Evolutionary conservation across 2,888 invertebrate genomes (phyloP), one percentile per base, ranked within the genome.

Genomic region (Fissipunctia ypsillon): DNA sequence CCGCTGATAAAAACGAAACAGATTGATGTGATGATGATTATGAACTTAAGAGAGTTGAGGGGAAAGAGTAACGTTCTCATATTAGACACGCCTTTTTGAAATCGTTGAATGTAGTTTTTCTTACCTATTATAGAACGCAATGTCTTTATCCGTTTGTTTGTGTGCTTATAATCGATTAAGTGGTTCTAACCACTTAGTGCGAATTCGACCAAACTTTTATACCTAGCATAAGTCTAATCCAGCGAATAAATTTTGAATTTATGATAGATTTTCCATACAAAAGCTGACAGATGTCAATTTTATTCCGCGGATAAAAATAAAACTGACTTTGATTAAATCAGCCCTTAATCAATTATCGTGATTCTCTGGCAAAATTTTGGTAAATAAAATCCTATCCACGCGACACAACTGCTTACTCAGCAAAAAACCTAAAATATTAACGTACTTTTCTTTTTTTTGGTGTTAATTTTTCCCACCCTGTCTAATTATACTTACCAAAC

Each of bases 1-100:
- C 97, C 38, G 97, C 98, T 90, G 97, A 91, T 31, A 70, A 52
- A 22, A 61, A 54, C 12, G 31, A 56, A 56, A 56, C 25, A 64
- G 12, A 31, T 31, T n/a, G 0, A 54, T 12, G 5, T 14, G 14
- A 31, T 38, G n/a, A 22, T 28, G 2, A 22, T 68, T 35, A 25
- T 25, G 22, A 25, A 31, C 35, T 12, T 12, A 14, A 25, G 19
- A 67, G 43, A 45, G 25, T 35, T 19, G 19, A n/a, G 22, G 5
- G 19, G 7, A 45, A 45, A 7, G 14, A 22, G 14, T 22, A 48
- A 28, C 22, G 9, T 31, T 48, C 16, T 9, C 22, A 28, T 28
- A 28, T 22, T 9, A 22, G 50, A 63, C 28, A 10, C 22, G 10
- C 9, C 5, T 52, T n/a, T 63, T 48, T 63, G 0, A 28, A 28